Percentiles rank a stretch among this genome's conserved stretches.
Evolutionary conservation across 2,113 vertebrate genomes (phyloP).

Genomic region (Motacilla tschutschensis): DNA sequence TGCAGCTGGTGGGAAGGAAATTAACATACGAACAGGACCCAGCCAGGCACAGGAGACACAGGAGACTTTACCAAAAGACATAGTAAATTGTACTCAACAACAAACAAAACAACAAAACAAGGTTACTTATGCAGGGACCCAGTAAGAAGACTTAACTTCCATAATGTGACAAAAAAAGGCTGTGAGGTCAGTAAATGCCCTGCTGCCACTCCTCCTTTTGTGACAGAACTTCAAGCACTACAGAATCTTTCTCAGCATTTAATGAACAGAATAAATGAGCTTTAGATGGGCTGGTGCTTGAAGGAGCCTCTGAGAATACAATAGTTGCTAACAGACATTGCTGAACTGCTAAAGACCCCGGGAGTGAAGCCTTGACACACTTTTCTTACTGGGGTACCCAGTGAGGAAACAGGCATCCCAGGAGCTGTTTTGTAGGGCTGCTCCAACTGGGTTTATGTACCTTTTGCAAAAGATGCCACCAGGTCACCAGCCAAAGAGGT

Average conservation of each 20-base stretch:
- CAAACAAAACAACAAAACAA: background rate
- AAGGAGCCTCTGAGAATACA: background rate
- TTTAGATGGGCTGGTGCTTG: background rate
- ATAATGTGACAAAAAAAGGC: background rate
- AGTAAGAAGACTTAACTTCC: background rate
- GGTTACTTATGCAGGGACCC: background rate
- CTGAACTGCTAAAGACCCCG: background rate
- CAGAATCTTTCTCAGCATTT: background rate
- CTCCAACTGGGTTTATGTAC: fast-evolving
- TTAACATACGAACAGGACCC: too few species aligned
- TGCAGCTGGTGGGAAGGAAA: too few species aligned
- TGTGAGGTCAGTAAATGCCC: background rate
- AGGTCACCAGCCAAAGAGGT: background rate
- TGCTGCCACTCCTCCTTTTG: background rate
- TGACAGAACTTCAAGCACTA: background rate
- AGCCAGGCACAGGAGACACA: too few species aligned
- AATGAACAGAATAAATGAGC: slow-evolving; percentile 1
- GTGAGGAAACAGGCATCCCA: background rate
- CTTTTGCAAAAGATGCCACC: background rate
- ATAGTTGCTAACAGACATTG: fast-evolving
- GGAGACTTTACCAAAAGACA: background rate
- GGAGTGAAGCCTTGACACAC: background rate
- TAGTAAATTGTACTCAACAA: background rate
- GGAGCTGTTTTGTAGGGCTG: background rate
- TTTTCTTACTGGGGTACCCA: background rate